Evolutionary conservation across 2,888 invertebrate species (phyloP), one percentile per base, ranked within the genome.

Genomic region (Tanypteryx hageni): DNA sequence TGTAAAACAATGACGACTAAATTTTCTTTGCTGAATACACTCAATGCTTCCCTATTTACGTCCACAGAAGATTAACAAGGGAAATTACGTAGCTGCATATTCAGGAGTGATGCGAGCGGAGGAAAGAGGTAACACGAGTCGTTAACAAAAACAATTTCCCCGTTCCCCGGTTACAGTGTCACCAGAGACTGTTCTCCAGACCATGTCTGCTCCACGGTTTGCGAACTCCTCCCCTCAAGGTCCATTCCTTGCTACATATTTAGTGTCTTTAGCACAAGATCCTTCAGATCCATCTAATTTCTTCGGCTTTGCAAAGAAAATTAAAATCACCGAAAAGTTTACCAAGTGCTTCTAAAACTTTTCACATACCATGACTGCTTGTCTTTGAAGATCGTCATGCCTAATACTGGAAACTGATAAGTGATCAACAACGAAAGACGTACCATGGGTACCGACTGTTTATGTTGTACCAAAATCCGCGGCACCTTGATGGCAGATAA

Each of bases 201-300:
- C 76, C 76, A 76, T 76, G 14, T 76, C 76, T 76, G 76, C 76
- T 76, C 76, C 76, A 76, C 76, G 76, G 76, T 76, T 76, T 76
- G 76, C 76, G 76, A 76, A 76, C 27, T 27, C 22, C 76, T 76
- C 22, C 76, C 76, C 22, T 76, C 76, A 76, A 76, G 76, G 76
- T 13, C 76, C 27, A 76, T 76, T 13, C 27, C 13, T 27, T 13
- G 27, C 76, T 13, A 76, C 76, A 27, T 22, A 76, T 27, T 76
- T 44, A 44, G 44, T 44, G 44, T 3, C 44, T 44, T 44, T 44
- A 44, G 44, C 22, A 13, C 13, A 27, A 27, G 76, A 7, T 76
- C 76, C 13, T 68, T 7, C 27, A 22, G 76, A 16, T n/a, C n/a
- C 76, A 76, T 76, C 76, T 9, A 27, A 13, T 76, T 76, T 27